Conservation (phyloP, 2,888 invertebrate species). For the Lamellibrachia columna region DNA sequence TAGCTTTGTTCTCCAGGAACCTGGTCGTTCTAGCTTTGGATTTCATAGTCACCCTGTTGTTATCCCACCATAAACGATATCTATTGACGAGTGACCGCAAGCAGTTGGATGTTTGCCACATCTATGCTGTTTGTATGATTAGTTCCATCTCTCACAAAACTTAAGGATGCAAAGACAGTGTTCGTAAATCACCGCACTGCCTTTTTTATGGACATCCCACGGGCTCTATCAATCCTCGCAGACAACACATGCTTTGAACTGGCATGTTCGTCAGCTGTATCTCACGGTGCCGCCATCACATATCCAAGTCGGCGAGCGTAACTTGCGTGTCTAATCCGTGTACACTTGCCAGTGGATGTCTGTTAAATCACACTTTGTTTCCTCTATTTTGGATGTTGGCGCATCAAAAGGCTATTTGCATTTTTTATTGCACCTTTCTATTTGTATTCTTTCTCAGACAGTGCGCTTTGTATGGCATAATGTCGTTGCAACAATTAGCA, state of each 20-base stretch:
- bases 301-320: background rate
- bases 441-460: background rate
- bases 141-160: background rate
- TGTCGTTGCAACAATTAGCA: background rate
- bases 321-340: background rate
- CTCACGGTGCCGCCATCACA: background rate
- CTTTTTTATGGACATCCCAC: background rate
- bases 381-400: background rate
- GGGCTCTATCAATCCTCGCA: background rate
- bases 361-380: background rate
- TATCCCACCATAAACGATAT: background rate
- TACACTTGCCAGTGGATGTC: background rate
- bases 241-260: background rate
- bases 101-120: background rate
- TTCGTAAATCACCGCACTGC: background rate
- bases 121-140: background rate
- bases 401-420: background rate
- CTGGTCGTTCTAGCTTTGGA: too few relatives aligned
- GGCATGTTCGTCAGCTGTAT: background rate
- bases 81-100: background rate
- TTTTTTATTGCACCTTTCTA: background rate
- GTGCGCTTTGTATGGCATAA: background rate
- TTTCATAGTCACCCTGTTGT: too few relatives aligned
- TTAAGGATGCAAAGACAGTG: background rate
- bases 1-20: too few relatives aligned